Conservation (phyloP, 2,797 vertebrate genomes). For the Artibeus jamaicensis region DNA sequence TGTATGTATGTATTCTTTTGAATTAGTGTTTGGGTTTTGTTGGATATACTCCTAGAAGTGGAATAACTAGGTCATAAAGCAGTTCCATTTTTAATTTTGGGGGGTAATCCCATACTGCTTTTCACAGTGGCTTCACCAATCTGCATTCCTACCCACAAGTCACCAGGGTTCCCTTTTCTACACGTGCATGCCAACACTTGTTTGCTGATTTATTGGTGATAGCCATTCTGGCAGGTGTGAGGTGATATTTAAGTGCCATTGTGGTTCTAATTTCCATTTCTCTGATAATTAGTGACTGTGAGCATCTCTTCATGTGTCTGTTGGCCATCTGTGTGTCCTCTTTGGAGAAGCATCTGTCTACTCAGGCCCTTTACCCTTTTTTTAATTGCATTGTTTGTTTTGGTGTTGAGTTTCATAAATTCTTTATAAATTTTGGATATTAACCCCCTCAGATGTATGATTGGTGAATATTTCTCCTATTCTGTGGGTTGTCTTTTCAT, state of each 20-base stretch:
- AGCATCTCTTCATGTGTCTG: neutral
- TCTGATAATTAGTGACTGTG: neutral
- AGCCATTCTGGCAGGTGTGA: neutral
- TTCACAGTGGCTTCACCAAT: neutral
- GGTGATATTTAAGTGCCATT: neutral
- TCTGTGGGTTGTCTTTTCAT: neutral
- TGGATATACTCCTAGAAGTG: neutral
- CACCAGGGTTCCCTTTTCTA: neutral
- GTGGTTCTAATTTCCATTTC: neutral
- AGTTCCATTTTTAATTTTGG: neutral
- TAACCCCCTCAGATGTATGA: neutral
- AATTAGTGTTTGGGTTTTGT: neutral
- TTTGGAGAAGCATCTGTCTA: neutral
- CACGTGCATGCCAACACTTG: neutral
- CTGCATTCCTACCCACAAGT: neutral
- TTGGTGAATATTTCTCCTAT: neutral
- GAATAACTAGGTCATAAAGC: neutral
- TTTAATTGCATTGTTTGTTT: neutral
- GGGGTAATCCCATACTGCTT: neutral
- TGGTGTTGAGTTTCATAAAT: neutral
- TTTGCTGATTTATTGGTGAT: neutral
- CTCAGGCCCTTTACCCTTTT: neutral
- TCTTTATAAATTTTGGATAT: neutral
- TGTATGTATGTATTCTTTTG: neutral
- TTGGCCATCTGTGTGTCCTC: neutral